Conservation (phyloP, 1,140 invertebrate genomes). For the Littorina saxatilis region DNA sequence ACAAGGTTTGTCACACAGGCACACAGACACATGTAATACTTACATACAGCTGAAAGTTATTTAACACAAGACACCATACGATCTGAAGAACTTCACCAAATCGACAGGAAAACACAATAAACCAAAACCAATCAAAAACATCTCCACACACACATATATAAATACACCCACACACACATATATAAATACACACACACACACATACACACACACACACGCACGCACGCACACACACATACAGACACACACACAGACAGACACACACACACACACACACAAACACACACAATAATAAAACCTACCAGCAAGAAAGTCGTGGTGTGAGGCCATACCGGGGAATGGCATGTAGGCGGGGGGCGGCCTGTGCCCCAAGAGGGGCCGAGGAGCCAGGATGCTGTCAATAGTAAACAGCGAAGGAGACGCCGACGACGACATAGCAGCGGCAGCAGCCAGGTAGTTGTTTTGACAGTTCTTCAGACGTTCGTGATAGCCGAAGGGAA, state of each 20-base stretch:
- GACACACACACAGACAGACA: neutral
- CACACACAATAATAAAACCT: constrained; percentile 21
- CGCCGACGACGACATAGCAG: constrained; percentile 26
- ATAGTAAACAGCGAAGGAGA: constrained; percentile 60
- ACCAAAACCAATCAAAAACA: neutral
- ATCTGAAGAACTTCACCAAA: neutral
- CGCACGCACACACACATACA: neutral
- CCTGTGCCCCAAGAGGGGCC: constrained; percentile 52
- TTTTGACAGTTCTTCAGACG: constrained; percentile 57
- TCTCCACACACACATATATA: neutral
- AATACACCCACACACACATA: neutral
- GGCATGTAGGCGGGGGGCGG: constrained; percentile 45
- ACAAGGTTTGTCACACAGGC: no score
- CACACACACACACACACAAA: constrained; percentile 11
- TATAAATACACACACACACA: neutral
- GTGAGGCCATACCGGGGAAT: constrained; percentile 45
- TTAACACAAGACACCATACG: neutral
- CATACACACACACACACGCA: constrained; percentile 12
- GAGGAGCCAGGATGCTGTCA: constrained; percentile 64
- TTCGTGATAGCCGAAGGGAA: constrained; percentile 50
- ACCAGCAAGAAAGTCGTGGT: constrained; percentile 59
- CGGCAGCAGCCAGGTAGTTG: constrained; percentile 45
- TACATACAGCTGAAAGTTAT: neutral
- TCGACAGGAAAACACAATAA: no score
- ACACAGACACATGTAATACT: neutral